Conservation (phyloP, 2,113 vertebrate species). For the Cheirogaleus medius region DNA sequence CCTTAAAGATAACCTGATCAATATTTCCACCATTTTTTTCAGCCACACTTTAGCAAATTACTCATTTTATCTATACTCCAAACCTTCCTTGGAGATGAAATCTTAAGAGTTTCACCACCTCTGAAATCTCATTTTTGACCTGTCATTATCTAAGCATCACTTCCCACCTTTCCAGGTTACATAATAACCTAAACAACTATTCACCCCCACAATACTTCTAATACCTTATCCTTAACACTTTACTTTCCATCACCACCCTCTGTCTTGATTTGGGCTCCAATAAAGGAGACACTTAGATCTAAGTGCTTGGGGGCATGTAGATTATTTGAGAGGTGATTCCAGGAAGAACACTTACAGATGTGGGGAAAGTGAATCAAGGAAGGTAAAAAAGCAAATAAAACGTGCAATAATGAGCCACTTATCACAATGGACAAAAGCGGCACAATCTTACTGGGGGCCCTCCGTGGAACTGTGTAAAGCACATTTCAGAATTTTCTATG, state of each 20-base stretch:
- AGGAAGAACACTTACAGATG: background rate
- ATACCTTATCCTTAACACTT: background rate
- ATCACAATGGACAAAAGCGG: background rate
- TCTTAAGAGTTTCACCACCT: background rate
- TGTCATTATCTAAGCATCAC: background rate
- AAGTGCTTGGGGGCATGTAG: background rate
- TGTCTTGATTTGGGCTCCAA: background rate
- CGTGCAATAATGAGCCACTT: background rate
- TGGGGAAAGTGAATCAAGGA: background rate
- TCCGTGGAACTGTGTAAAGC: background rate
- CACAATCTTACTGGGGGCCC: rapidly evolving
- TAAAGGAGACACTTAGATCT: background rate
- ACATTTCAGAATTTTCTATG: background rate
- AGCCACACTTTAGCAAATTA: background rate
- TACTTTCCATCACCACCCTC: background rate
- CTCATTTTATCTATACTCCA: background rate
- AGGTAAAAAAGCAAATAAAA: too few species aligned
- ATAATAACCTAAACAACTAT: background rate
- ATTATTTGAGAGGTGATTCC: background rate
- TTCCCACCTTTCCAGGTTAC: background rate
- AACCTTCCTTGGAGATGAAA: background rate
- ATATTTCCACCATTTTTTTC: background rate
- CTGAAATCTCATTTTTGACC: background rate
- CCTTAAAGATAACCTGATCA: background rate
- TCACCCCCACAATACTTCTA: background rate